Evolutionary conservation across 2,888 invertebrate genomes (phyloP).

Genomic region (Drosophila nigricruria): DNA sequence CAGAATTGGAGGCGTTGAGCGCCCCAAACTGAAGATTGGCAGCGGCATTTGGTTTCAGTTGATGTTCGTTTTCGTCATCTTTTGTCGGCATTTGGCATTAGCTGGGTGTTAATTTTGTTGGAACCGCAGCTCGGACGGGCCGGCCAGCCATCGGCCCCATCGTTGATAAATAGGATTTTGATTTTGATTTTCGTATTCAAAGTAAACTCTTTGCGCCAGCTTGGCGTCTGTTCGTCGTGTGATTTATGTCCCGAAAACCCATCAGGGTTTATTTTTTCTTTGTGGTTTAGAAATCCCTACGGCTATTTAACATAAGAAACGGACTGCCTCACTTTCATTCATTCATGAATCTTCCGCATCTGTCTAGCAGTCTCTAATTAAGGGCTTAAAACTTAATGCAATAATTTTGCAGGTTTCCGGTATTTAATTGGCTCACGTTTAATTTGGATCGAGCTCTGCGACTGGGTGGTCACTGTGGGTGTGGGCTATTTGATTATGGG

Average conservation of each 20-base stretch:
- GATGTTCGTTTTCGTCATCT: constrained; percentile 65
- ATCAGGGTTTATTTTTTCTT: neutral
- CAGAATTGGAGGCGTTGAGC: constrained; percentile 63
- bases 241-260: constrained; percentile 62
- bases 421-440: constrained; percentile 69
- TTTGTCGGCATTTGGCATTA: constrained; percentile 77
- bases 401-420: constrained; percentile 79
- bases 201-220: constrained; percentile 37
- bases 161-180: constrained; percentile 77
- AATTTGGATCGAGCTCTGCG: constrained; percentile 33
- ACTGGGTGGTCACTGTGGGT: constrained; percentile 69
- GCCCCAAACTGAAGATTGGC: constrained; percentile 51
- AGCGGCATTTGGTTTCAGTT: constrained; percentile 62
- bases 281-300: neutral
- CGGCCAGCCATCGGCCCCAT: constrained; percentile 39
- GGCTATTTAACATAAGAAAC: constrained; percentile 20
- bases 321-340: constrained; percentile 41
- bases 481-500: constrained; percentile 62
- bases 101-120: constrained; percentile 70
- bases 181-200: constrained; percentile 59
- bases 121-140: constrained; percentile 46
- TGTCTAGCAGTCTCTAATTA: constrained; percentile 63
- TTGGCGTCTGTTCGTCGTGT: constrained; percentile 52
- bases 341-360: constrained; percentile 20
- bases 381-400: constrained; percentile 73